Evolutionary conservation across 35 echinoderm and acorn worm species (phyloP), one percentile per base, ranked within the genome.

Genomic region (Ophioderma brevispina): DNA sequence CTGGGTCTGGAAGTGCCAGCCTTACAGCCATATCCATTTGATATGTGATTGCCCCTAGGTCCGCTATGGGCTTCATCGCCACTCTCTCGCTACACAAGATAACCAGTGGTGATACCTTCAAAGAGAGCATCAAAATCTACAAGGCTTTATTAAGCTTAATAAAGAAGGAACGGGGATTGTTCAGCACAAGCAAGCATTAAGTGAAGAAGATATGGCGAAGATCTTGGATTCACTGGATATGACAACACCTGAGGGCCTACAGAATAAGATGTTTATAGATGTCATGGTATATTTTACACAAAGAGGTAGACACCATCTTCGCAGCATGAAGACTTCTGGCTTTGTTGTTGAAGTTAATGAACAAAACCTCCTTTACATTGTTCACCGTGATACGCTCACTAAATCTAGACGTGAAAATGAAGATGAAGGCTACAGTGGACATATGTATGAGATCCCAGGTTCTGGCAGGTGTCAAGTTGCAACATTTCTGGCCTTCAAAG

Each of bases 391-490:
- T 36, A 92, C 40, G 0, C 56, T 96, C 31, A 96, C 94, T 35
- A 96, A 96, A 81, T 92, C 90, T n/a, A 92, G 90, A 80, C 78
- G 90, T 40, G 94, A 92, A 25, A 79, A 95, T 87, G 85, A 96
- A 52, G 85, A 96, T 37, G 80, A 89, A 35, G 63, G 40, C 75
- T 88, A 33, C 50, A 82, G 86, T 89, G 94, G 94, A 30, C 81
- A 87, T 63, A 96, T 96, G 94, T 96, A 96, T 64, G 90, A 92
- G 83, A 92, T 96, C 32, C 85, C 90, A 41, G 89, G 94, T 18
- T 96, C 94, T 37, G 78, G 39, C 43, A 46, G 86, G 76, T 96
- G 90, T 50, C 94, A 84, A 86, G 94, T 96, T 79, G 35, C 90
- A 18, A 70, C 86, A 49, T 96, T 92, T 38, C 81, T 92, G 25